A percentile compares a stretch with the other conserved stretches of the same genome.
Evolutionary conservation across 2,797 vertebrate genomes (phyloP).

Genomic region (Sternarchorhynchus goeldii): DNA sequence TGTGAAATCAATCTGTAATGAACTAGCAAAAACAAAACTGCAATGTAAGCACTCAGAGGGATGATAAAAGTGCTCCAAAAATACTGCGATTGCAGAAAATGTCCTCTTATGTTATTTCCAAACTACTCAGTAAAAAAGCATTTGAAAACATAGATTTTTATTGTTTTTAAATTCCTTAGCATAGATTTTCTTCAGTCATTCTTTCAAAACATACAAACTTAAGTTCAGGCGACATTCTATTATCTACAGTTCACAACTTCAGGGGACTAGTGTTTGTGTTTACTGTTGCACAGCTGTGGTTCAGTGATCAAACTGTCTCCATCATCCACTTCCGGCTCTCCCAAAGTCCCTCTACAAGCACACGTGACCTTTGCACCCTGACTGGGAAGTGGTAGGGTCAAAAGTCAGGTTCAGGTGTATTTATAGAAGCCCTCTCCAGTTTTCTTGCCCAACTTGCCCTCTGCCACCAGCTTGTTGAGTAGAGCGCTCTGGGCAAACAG

Average conservation of each 20-base stretch:
- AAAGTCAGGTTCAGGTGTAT: slow-evolving; percentile 69
- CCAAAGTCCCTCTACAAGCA: neutral
- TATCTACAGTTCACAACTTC: neutral
- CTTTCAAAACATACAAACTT: neutral
- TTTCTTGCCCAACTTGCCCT: slow-evolving; percentile 92
- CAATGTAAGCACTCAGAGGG: too few species aligned
- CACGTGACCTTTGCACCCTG: neutral
- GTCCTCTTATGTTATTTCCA: too few species aligned
- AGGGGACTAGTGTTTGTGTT: neutral
- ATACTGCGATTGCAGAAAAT: neutral
- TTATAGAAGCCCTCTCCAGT: slow-evolving; percentile 95
- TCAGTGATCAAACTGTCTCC: slow-evolving; percentile 6
- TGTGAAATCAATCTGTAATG: too few species aligned
- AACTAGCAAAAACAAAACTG: too few species aligned
- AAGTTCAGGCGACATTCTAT: neutral
- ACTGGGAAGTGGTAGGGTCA: too few species aligned
- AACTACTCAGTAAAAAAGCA: neutral
- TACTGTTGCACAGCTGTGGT: slow-evolving; percentile 5
- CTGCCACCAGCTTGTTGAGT: slow-evolving; percentile 87
- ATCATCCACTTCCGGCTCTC: neutral
- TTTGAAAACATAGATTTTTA: neutral
- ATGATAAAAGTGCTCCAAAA: too few species aligned
- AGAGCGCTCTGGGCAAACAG: slow-evolving; percentile 80
- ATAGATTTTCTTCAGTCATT: neutral
- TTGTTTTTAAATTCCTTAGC: too few species aligned